A percentile compares a stretch with the other conserved stretches of the same genome.
Conservation (phyloP, 2,888 invertebrate genomes). For the Parnassius glacialis region DNA sequence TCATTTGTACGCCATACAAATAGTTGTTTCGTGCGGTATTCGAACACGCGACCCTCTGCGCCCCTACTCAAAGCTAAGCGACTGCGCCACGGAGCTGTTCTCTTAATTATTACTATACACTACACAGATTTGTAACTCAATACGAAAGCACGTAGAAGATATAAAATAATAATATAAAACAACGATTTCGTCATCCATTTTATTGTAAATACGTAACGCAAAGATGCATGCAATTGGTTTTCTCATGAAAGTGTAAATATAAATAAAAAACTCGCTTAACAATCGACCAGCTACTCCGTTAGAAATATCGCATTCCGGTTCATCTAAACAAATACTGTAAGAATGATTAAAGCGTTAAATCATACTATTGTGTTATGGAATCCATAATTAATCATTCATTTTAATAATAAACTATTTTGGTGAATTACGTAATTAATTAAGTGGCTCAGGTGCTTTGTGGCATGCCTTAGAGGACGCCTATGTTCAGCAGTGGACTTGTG, state of each 20-base stretch:
- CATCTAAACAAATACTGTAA: conserved; percentile 48
- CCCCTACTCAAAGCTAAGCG: too few species aligned
- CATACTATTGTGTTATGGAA: conserved; percentile 34
- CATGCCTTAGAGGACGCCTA: too few species aligned
- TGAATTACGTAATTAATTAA: neutral
- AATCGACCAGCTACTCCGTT: conserved; percentile 35
- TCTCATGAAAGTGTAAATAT: conserved; percentile 51
- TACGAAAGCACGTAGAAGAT: conserved; percentile 7
- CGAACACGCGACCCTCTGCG: too few species aligned
- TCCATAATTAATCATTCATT: conserved; percentile 29
- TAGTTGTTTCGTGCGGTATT: too few species aligned
- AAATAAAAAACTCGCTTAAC: conserved; percentile 47
- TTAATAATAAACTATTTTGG: neutral
- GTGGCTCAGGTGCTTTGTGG: too few species aligned
- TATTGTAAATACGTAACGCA: conserved; percentile 36
- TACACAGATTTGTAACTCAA: neutral
- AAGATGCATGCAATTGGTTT: conserved; percentile 49
- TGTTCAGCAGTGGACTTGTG: too few species aligned
- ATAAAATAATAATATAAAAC: conserved; percentile 24
- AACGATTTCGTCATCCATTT: conserved; percentile 39
- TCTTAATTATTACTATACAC: too few species aligned
- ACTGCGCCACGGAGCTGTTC: too few species aligned
- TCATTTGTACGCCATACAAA: too few species aligned
- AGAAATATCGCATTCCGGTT: conserved; percentile 51
- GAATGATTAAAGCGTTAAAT: conserved; percentile 26